These are phyloP conservation scores for Cyaniris semiargus DNA, from an alignment of 2,888 invertebrate species.

Conservation along the genomic window DNA sequence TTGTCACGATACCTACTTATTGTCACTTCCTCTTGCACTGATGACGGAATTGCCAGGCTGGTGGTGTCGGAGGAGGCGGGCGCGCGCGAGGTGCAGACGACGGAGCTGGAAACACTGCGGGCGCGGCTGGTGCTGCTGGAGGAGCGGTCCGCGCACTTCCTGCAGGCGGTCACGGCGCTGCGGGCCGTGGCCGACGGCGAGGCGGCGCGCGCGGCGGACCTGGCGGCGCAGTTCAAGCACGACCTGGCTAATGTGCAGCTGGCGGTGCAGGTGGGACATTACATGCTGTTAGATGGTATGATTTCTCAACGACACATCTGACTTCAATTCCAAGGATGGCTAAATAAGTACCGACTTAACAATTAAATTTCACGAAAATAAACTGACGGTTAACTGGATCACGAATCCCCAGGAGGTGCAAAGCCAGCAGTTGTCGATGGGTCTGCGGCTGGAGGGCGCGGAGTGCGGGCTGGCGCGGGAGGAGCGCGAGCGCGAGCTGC, in stretches of 20 bases:
- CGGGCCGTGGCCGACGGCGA: conserved; percentile 76
- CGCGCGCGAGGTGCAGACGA: conserved; percentile 61
- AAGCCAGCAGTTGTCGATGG: conserved; percentile 74
- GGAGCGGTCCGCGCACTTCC: conserved; percentile 67
- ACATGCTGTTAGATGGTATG: too few species aligned
- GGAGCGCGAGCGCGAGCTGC: conserved; percentile 68
- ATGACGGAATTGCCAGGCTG: too few species aligned
- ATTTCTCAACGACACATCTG: not conserved
- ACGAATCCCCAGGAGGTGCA: conserved; percentile 62
- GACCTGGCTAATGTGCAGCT: conserved; percentile 74
- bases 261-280: conserved; percentile 60
- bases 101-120: conserved; percentile 68
- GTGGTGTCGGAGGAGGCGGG: conserved; percentile 62
- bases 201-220: conserved; percentile 68
- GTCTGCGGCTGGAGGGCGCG: conserved; percentile 71
- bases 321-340: not conserved
- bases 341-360: not conserved
- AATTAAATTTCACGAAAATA: too few species aligned
- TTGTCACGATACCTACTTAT: too few species aligned
- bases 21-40: too few species aligned
- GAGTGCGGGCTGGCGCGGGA: conserved; percentile 72
- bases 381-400: not conserved
- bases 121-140: conserved; percentile 68
- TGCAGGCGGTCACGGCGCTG: conserved; percentile 68
- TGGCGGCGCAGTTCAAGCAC: conserved; percentile 77